phyloP scores from a whole-genome alignment of 2,797 vertebrate species.

The Microtus obscurus region DNA sequence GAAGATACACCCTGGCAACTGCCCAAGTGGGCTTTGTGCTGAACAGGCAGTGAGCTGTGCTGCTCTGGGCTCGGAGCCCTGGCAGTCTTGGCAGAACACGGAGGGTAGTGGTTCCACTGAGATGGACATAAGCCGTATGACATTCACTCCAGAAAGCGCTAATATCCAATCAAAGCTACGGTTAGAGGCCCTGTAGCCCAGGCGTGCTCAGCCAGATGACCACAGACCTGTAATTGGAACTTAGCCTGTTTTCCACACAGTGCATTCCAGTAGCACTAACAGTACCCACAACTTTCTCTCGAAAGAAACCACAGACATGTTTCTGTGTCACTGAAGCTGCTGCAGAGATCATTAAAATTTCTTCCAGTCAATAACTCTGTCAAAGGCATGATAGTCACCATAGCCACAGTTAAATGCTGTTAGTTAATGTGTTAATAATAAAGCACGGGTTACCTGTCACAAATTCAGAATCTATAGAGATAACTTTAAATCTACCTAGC shows the following conservation, averaged over 20 bases:
- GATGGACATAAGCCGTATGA: neutral
- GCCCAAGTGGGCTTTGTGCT: neutral
- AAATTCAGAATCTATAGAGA: slow-evolving; percentile 24
- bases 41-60: neutral
- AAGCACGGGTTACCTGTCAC: slow-evolving; percentile 29
- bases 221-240: slow-evolving; percentile 29
- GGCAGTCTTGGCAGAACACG: slow-evolving; percentile 2
- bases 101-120: neutral
- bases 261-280: neutral
- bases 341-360: slow-evolving; percentile 43
- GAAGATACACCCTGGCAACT: neutral
- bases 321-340: slow-evolving; percentile 25
- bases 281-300: slow-evolving; percentile 14
- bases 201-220: neutral
- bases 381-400: slow-evolving; percentile 6
- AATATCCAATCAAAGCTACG: neutral
- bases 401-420: slow-evolving; percentile 25
- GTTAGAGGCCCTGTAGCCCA: neutral
- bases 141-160: neutral
- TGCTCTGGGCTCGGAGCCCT: neutral
- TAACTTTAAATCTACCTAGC: slow-evolving; percentile 33
- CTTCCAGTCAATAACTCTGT: neutral
- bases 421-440: slow-evolving; percentile 54
- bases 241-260: neutral
- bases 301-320: slow-evolving; percentile 14